Conservation (phyloP, 2,888 invertebrate genomes). For the Epirrhoe alternata region DNA sequence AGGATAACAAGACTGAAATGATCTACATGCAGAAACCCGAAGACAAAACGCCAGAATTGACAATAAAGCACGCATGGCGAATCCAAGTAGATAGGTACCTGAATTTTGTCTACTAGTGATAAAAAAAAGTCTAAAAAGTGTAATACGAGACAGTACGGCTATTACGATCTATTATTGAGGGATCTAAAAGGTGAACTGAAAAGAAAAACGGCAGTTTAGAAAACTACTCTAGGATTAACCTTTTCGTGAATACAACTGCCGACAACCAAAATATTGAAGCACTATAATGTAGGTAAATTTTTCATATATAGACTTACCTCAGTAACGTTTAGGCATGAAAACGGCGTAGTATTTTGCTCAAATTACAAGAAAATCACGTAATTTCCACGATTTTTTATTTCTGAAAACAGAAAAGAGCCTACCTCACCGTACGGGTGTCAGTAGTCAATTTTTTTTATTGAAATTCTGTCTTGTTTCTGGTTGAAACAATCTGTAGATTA, state of each 20-base stretch:
- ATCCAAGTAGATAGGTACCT: conserved; percentile 39
- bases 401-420: conserved; percentile 85
- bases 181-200: conserved; percentile 2
- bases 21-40: conserved; percentile 1
- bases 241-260: conserved; percentile 71
- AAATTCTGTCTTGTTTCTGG: conserved; percentile 21
- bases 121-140: background rate
- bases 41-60: conserved; percentile 20
- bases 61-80: conserved; percentile 75
- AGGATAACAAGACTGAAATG: background rate
- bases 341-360: conserved; percentile 66
- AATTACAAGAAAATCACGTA: conserved; percentile 71
- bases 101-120: background rate
- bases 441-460: conserved; percentile 48
- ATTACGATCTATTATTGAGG: background rate
- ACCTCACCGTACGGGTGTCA: conserved; percentile 84
- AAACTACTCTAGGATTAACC: conserved; percentile 61
- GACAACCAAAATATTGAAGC: conserved; percentile 67
- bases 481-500: conserved; percentile 2
- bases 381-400: conserved; percentile 79
- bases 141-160: background rate
- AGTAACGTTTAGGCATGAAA: conserved; percentile 82
- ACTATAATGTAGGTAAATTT: conserved; percentile 15
- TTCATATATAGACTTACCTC: conserved; percentile 65
- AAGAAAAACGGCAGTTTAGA: conserved; percentile 17